Base-by-base conservation (phyloP, 1,140 invertebrate genomes). In the Caerostris extrusa region DNA sequence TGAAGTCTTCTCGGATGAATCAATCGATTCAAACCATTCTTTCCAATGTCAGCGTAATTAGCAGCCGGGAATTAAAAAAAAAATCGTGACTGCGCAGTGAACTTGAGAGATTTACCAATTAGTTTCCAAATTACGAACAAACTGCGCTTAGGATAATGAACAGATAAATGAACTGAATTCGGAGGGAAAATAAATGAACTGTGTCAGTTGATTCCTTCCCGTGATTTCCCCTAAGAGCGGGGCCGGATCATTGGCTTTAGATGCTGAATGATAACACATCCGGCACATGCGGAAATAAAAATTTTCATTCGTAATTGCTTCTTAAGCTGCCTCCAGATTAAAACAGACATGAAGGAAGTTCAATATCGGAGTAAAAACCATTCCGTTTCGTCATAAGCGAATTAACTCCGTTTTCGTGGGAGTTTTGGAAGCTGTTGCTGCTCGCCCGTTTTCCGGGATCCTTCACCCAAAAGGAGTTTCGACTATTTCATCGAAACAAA, bases 261-360 rank as follows among this genome's bases (percentile, higher is more conserved):
- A 93, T 93, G 86, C 92, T 93, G 92, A 93, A 88, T 93, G 92
- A 93, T 93, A 93, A 93, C 92, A 93, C 92, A 89, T 89, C 85
- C 92, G 67, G 86, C 57, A n/a, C 61, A 58, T 60, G 56, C 61
- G 69, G 69, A 93, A 93, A 93, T 77, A 93, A 93, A 93, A 93
- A 93, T 89, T 93, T 56, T 57, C 92, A 87, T 93, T 86, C 55
- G 92, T 89, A 93, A 93, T 93, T 93, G 86, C 85, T 93, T 93
- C 85, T 89, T 93, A 93, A 93, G 92, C 92, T 93, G 67, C 86
- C 86, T 93, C 58, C 34, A 93, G 92, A 93, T 93, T 93, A 93
- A 93, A 34, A 64, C 56, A 89, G 71, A 93, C 92, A 88, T 60
- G 86, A 81, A 61, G 53, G 91, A 71, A 86, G 19, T 53, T 86